Conservation (phyloP, 1,140 invertebrate genomes). For the Cataglyphis hispanica region DNA sequence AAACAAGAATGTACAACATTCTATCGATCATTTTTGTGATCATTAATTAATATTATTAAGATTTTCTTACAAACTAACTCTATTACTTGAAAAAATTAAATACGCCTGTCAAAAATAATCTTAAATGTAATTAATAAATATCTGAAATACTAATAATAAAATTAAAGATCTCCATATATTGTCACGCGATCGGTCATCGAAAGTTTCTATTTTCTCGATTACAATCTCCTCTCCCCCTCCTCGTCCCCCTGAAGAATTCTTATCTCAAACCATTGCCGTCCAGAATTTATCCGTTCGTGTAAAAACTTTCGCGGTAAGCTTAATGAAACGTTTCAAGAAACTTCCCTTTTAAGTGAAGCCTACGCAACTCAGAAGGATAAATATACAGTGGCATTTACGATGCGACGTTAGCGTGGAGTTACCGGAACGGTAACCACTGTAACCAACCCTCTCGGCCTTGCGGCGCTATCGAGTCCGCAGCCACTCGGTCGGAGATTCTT, state of each 20-base stretch:
- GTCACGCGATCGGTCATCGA: not conserved
- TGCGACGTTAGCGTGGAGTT: constrained; percentile 61
- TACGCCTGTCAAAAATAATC: not conserved
- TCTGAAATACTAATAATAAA: not conserved
- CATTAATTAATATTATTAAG: not conserved
- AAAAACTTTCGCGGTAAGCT: constrained; percentile 45
- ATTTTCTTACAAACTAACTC: not conserved
- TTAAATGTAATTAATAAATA: not conserved
- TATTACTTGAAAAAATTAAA: not conserved
- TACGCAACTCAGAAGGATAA: constrained; percentile 58
- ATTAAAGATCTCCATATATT: not conserved
- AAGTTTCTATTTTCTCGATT: not conserved
- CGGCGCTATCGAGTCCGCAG: not conserved
- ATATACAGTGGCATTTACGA: constrained; percentile 66
- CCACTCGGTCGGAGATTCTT: constrained; percentile 25
- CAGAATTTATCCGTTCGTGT: constrained; percentile 39
- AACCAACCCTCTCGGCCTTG: constrained; percentile 26
- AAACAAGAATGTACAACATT: not conserved
- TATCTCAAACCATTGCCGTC: constrained; percentile 9
- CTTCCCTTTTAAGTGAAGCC: constrained; percentile 69
- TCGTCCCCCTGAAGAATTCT: not conserved
- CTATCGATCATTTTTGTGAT: not conserved
- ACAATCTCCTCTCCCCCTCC: no score
- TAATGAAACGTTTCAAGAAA: constrained; percentile 64
- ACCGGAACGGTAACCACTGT: constrained; percentile 66